Evolutionary conservation across 2,113 vertebrate species (phyloP).

Genomic region (Apteryx mantelli): DNA sequence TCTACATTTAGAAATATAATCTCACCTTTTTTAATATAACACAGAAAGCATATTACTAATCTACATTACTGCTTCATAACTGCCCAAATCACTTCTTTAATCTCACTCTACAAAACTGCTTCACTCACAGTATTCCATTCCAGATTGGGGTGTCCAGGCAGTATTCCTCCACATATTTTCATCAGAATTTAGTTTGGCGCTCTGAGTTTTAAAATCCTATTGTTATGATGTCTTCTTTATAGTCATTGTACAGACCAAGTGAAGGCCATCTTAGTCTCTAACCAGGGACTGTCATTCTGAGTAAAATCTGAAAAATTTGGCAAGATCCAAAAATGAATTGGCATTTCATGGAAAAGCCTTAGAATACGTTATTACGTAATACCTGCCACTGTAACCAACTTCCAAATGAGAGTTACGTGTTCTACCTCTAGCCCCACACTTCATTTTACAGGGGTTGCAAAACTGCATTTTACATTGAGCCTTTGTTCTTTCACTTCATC

Average conservation of each 20-base stretch:
- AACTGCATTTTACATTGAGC: not conserved
- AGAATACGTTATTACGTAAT: not conserved
- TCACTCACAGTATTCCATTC: not conserved
- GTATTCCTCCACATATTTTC: not conserved
- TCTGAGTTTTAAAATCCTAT: not conserved
- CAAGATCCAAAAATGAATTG: conserved; percentile 40
- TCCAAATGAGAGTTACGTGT: rapidly evolving
- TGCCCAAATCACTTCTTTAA: not conserved
- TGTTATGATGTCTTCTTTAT: not conserved
- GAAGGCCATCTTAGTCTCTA: not conserved
- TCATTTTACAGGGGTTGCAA: not conserved
- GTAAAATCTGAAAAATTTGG: conserved; percentile 29
- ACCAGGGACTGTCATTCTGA: not conserved
- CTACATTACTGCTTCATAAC: not conserved
- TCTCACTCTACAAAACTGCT: not conserved
- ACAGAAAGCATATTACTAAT: not conserved
- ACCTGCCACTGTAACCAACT: not conserved
- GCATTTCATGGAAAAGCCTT: not conserved
- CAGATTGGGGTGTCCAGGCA: not conserved
- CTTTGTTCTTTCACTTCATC: not conserved
- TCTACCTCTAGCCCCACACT: not conserved
- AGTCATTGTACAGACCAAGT: not conserved
- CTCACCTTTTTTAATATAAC: not conserved
- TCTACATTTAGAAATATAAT: not conserved
- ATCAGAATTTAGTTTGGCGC: not conserved